These are phyloP conservation scores for Bombus superbus DNA, from an alignment of 1,140 invertebrate species.

Conservation along the genomic window DNA sequence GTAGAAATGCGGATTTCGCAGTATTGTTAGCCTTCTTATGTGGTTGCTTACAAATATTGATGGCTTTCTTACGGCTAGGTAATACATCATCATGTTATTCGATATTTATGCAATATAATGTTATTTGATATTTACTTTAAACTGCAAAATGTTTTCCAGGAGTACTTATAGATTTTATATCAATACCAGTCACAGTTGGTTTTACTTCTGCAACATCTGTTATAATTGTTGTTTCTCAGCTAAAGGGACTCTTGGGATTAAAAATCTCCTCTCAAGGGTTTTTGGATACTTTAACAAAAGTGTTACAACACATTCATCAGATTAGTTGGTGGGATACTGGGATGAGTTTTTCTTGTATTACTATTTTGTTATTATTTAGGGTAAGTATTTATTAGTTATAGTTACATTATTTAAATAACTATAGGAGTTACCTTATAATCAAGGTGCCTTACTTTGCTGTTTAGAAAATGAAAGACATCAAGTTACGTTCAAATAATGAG, in stretches of 20 bases:
- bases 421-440: background rate
- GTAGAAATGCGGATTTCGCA: constrained; percentile 90
- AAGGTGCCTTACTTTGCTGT: background rate
- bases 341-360: constrained; percentile 88
- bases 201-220: constrained; percentile 97
- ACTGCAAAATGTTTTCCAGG: constrained; percentile 84
- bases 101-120: no score
- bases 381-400: constrained; percentile 80
- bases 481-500: constrained; percentile 74
- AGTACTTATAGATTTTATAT: constrained; percentile 97
- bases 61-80: constrained; percentile 93
- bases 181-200: constrained; percentile 95
- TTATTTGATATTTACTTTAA: background rate
- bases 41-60: constrained; percentile 91
- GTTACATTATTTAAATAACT: background rate
- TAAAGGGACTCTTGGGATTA: constrained; percentile 92
- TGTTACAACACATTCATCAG: constrained; percentile 85
- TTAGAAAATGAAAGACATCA: constrained; percentile 87
- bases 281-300: constrained; percentile 87
- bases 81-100: constrained; percentile 39
- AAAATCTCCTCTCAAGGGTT: constrained; percentile 89
- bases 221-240: constrained; percentile 94
- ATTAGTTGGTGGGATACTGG: constrained; percentile 86
- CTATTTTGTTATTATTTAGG: constrained; percentile 87
- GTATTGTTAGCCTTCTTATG: constrained; percentile 92